A percentile compares a stretch with the other conserved stretches of the same genome.
Conservation (phyloP, 2,797 vertebrate species). For the Peromyscus eremicus region DNA sequence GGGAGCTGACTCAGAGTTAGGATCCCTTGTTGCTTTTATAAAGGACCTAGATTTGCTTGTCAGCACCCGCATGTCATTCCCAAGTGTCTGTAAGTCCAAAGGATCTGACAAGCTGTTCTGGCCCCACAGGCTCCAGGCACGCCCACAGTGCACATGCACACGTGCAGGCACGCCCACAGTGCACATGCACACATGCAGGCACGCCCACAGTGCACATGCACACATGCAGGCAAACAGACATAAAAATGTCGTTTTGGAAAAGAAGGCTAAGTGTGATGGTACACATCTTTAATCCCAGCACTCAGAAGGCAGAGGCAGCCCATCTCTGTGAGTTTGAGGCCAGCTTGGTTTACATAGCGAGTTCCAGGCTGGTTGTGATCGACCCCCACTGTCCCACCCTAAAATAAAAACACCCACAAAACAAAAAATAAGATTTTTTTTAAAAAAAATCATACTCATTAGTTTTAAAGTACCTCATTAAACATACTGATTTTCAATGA, state of each 20-base stretch:
- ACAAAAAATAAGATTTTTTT: neutral
- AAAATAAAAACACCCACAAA: neutral
- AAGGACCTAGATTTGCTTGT: neutral
- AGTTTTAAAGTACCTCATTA: conserved; percentile 6
- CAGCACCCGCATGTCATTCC: too few species aligned
- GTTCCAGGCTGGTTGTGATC: neutral
- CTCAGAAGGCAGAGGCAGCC: neutral
- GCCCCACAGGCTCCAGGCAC: neutral
- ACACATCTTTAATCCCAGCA: neutral
- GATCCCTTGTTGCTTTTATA: neutral
- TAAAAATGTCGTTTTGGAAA: neutral
- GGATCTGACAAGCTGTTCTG: neutral
- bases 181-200: neutral
- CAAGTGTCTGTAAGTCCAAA: neutral
- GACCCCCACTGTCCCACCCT: neutral
- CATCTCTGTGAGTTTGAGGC: neutral
- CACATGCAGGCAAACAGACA: neutral
- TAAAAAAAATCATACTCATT: neutral
- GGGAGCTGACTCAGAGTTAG: neutral
- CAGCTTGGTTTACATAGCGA: neutral
- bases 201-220: too few species aligned
- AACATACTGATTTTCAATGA: neutral
- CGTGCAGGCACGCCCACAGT: neutral
- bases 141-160: too few species aligned
- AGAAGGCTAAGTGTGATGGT: neutral